phyloP scores from a whole-genome alignment of 2,888 invertebrate genomes.

The Drosophila nigricruria region DNA sequence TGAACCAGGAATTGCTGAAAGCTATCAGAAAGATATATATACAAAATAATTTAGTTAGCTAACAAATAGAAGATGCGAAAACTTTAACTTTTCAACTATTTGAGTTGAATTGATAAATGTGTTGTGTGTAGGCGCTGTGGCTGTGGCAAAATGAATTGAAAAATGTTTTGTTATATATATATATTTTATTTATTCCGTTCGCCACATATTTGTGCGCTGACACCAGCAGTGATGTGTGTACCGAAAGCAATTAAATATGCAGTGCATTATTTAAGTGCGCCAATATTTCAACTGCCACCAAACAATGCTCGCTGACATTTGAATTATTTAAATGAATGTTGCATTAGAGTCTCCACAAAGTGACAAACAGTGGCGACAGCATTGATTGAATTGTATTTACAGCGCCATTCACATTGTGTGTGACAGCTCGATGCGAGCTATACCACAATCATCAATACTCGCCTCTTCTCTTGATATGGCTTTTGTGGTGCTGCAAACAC shows the following conservation, averaged over 20 bases:
- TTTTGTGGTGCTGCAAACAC: slow-evolving; percentile 30
- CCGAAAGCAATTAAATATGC: slow-evolving; percentile 50
- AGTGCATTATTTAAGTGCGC: slow-evolving; percentile 32
- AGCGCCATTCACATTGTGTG: slow-evolving; percentile 15
- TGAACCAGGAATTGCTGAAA: neutral
- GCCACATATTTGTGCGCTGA: slow-evolving; percentile 18
- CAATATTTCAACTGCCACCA: slow-evolving; percentile 12
- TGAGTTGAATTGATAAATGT: neutral
- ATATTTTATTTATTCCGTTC: neutral
- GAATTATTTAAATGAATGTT: slow-evolving; percentile 63
- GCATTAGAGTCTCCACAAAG: slow-evolving; percentile 12
- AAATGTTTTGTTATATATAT: neutral
- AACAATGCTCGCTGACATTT: slow-evolving; percentile 35
- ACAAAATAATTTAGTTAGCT: neutral
- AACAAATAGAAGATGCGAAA: neutral
- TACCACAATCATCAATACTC: neutral
- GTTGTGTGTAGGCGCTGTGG: too few relatives aligned
- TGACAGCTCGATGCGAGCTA: slow-evolving; percentile 10
- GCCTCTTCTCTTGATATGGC: slow-evolving; percentile 16
- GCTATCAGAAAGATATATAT: neutral
- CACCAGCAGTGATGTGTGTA: slow-evolving; percentile 24
- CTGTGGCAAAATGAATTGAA: neutral
- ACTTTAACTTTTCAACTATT: slow-evolving; percentile 2
- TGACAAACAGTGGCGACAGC: slow-evolving; percentile 3
- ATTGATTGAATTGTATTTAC: slow-evolving; percentile 41